A percentile compares a stretch with the other conserved stretches of the same genome.
Conservation (phyloP, 1,140 invertebrate genomes). For the Andrena cerasifolii region DNA sequence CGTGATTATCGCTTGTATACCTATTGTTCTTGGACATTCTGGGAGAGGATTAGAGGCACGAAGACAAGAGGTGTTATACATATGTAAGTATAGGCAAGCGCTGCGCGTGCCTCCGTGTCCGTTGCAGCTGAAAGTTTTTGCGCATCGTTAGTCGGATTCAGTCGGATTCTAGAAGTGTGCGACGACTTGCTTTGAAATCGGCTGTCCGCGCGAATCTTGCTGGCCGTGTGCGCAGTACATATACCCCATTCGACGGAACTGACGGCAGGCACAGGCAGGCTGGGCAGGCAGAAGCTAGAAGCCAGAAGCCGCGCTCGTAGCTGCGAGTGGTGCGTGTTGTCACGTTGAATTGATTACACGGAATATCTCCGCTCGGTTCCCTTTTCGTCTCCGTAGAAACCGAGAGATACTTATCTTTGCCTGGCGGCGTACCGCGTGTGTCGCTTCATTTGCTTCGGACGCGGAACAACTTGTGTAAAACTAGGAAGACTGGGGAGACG, state of each 20-base stretch:
- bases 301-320: background rate
- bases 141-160: slow-evolving; percentile 31
- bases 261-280: no score
- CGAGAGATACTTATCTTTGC: no score
- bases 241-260: no score
- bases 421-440: no score
- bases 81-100: background rate
- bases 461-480: no score
- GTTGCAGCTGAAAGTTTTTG: slow-evolving; percentile 1
- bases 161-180: background rate
- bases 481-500: no score
- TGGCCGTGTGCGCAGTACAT: slow-evolving; percentile 32
- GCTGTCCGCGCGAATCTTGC: slow-evolving; percentile 15
- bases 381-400: no score
- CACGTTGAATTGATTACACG: background rate
- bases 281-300: no score
- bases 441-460: no score
- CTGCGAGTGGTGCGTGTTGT: no score
- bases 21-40: slow-evolving; percentile 23
- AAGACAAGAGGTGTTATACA: background rate
- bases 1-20: background rate
- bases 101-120: background rate
- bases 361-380: no score
- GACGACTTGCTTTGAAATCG: slow-evolving; percentile 23
- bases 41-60: background rate